Evolutionary conservation across 2,888 invertebrate genomes (phyloP), one percentile per base, ranked within the genome.

Genomic region (Epirrhoe alternata): DNA sequence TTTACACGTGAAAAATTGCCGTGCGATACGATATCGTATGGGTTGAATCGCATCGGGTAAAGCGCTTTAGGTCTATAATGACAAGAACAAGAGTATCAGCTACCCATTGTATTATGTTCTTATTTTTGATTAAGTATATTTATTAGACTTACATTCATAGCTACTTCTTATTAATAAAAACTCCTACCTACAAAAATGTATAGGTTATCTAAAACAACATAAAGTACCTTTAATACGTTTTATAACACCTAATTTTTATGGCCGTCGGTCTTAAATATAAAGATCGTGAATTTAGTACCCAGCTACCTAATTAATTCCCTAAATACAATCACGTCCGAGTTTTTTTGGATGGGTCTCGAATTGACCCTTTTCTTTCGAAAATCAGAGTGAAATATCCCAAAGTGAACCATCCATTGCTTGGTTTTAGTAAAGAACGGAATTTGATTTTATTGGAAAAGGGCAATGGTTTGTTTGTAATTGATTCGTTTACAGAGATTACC

Each of bases 321-420:
- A 84, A 85, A 87, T 87, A 80, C 79, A 83, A 80, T 85, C 88
- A 89, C 89, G 88, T 86, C 82, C 76, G 61, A 68, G 45, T 73
- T 74, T 80, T 78, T 78, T 72, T 83, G 81, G 83, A 75, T 79
- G 80, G 77, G 75, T 81, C 80, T 65, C 69, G 61, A 67, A 75
- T 68, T 83, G 83, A 83, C 83, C 83, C 77, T 74, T 12, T 12
- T 12, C 12, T 12, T 42, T 38, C 52, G 35, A 42, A 59, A 59
- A 50, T 17, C 14, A 31, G n/a, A 17, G 30, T 33, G 53, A 64
- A 68, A 64, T 53, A 16, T 16, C 16, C 10, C 33, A 17, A 60
- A 55, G 35, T 38, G 47, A n/a, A 30, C 31, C 35, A 33, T 50
- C 54, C 49, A 64, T 61, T 54, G 61, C 51, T 45, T 8, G 30